Conservation (phyloP, 1,140 invertebrate species). For the Drosophila gunungcola region DNA sequence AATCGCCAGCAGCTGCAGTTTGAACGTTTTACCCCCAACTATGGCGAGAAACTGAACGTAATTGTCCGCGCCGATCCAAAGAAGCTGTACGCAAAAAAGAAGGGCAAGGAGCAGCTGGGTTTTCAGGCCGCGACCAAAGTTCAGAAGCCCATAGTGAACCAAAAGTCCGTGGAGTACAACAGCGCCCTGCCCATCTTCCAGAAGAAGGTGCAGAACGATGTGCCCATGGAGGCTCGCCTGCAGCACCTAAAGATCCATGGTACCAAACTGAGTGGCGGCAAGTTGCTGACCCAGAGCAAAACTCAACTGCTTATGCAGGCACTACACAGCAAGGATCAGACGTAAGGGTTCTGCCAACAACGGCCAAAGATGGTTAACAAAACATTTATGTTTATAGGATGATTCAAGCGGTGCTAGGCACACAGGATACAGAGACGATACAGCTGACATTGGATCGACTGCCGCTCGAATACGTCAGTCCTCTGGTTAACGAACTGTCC, state of each 20-base stretch:
- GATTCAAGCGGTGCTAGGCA: slow-evolving; percentile 86
- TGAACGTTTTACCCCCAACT: slow-evolving; percentile 88
- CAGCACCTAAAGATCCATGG: slow-evolving; percentile 88
- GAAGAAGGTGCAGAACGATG: slow-evolving; percentile 86
- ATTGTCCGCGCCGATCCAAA: slow-evolving; percentile 86
- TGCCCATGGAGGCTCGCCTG: slow-evolving; percentile 90
- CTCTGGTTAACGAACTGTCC: slow-evolving; percentile 88
- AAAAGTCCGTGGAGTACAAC: slow-evolving; percentile 76
- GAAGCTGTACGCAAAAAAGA: slow-evolving; percentile 78
- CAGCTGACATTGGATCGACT: slow-evolving; percentile 87
- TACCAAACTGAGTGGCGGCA: slow-evolving; percentile 81
- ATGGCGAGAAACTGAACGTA: slow-evolving; percentile 86
- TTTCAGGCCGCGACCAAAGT: slow-evolving; percentile 85
- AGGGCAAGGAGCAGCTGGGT: slow-evolving; percentile 74
- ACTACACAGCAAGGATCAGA: slow-evolving; percentile 91
- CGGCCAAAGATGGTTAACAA: background rate
- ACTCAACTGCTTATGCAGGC: slow-evolving; percentile 91
- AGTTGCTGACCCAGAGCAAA: slow-evolving; percentile 87
- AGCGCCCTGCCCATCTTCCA: slow-evolving; percentile 84
- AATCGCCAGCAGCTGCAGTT: slow-evolving; percentile 86
- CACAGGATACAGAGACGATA: slow-evolving; percentile 86
- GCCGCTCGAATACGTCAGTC: slow-evolving; percentile 87
- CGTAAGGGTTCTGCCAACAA: slow-evolving; percentile 70
- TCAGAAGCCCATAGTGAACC: slow-evolving; percentile 84
- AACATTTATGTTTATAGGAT: slow-evolving; percentile 73